A percentile compares a stretch with the other conserved stretches of the same genome.
Conservation (phyloP, 2,888 invertebrate genomes). For the Eupsilia transversa region DNA sequence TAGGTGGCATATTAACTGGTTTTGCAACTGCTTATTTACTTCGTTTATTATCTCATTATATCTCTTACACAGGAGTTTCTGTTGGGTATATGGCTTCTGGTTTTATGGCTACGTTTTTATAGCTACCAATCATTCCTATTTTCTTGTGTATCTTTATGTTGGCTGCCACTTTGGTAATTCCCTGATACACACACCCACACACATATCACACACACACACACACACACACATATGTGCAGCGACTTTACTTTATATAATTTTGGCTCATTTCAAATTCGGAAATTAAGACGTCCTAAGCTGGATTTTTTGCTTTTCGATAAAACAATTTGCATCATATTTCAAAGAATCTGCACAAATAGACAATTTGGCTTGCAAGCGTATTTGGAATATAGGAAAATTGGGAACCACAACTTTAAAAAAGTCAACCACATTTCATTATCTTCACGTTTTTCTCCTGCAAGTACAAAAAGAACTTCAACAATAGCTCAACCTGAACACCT, state of each 20-base stretch:
- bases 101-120: conserved; percentile 9
- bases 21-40: conserved; percentile 40
- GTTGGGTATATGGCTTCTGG: background rate
- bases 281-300: too few relatives aligned
- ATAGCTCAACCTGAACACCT: conserved; percentile 45
- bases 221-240: too few relatives aligned
- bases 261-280: too few relatives aligned
- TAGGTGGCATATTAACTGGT: conserved; percentile 48
- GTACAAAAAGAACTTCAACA: conserved; percentile 9
- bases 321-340: background rate
- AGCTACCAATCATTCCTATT: background rate
- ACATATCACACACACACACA: too few relatives aligned
- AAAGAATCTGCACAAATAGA: background rate
- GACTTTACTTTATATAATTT: too few relatives aligned
- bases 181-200: too few relatives aligned
- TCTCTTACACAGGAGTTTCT: conserved; percentile 15
- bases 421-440: background rate
- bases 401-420: background rate
- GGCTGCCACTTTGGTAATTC: background rate
- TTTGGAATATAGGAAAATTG: too few relatives aligned
- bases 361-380: background rate
- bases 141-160: background rate
- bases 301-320: too few relatives aligned
- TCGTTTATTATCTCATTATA: conserved; percentile 29
- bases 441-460: background rate